These are phyloP conservation scores for Ips typographus DNA, from an alignment of 1,140 invertebrate genomes.

Conservation along the genomic window DNA sequence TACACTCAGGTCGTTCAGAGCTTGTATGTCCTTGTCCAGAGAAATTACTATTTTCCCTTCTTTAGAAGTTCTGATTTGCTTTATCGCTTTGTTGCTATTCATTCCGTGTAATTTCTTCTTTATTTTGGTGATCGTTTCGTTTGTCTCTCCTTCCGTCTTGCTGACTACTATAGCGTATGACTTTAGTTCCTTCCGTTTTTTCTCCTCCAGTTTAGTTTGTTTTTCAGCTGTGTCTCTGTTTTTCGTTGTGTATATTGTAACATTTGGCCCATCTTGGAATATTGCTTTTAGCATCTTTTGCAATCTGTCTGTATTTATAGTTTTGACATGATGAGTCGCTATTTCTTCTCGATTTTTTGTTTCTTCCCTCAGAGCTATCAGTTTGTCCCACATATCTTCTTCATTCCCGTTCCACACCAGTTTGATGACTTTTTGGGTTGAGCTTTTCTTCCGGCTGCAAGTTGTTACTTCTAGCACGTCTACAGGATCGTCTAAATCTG, in stretches of 20 bases:
- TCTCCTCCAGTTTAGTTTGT: not conserved
- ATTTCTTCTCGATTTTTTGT: not conserved
- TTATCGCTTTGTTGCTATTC: not conserved
- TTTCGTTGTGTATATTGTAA: conserved; percentile 11
- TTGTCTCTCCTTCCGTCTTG: conserved; percentile 3
- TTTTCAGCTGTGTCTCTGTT: not conserved
- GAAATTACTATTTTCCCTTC: conserved; percentile 6
- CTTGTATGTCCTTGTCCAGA: conserved; percentile 4
- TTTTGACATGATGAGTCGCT: not conserved
- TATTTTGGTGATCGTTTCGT: not conserved
- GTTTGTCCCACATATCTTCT: not conserved
- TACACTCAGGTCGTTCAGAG: not conserved
- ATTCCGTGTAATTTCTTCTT: not conserved
- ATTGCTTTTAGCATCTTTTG: conserved; percentile 8
- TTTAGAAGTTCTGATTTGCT: conserved; percentile 3
- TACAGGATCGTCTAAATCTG: no score
- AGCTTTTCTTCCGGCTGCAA: not conserved
- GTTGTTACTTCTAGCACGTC: not conserved
- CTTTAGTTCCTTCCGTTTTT: not conserved
- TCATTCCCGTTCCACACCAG: not conserved
- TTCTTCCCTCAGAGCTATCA: not conserved
- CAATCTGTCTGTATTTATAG: not conserved
- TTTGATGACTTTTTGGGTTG: not conserved
- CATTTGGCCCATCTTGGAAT: not conserved
- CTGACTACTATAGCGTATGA: not conserved